Evolutionary conservation across 2,888 invertebrate genomes (phyloP), one percentile per base, ranked within the genome.

Genomic region (Noctua fimbriata): DNA sequence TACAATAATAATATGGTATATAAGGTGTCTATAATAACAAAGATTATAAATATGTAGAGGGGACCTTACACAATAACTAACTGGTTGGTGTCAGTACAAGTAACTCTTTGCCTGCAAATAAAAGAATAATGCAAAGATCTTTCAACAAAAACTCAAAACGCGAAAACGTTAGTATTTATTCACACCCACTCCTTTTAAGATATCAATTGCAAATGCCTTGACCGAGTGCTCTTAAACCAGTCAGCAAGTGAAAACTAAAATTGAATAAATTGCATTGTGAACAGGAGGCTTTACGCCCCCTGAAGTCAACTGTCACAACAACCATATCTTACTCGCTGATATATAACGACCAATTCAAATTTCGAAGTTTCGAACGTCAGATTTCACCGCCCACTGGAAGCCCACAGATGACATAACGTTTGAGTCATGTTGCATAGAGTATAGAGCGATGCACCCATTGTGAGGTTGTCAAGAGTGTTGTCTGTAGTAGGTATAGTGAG

Each of bases 341-440:
- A 71, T 72, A 86, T 24, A 44, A 76, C 49, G 28, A 47, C 74
- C 55, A 77, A 76, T 85, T 85, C 76, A 76, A 85, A 85, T 87
- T 87, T 85, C 73, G 85, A 76, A 85, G 87, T 87, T 87, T 80
- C 73, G 85, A 85, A 81, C 74, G 76, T 58, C 67, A 73, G 52
- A 75, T 65, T 81, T 85, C 79, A 69, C 60, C 85, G 65, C 85
- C 85, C 85, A 85, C 85, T 73, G 16, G 52, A 52, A 72, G 74
- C 85, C 85, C 73, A 87, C 87, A 87, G 87, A 87, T 87, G 79
- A 80, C 77, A 88, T 86, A 85, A 84, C 63, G 55, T 63, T 70
- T 80, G 88, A 87, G 79, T 89, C 85, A 89, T 81, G 66, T 69
- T 71, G 75, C 70, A 71, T 66, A 69, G 73, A 65, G 60, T 75